Evolutionary conservation across 2,797 vertebrate genomes (phyloP).

Genomic region (Sorex maritimensis): DNA sequence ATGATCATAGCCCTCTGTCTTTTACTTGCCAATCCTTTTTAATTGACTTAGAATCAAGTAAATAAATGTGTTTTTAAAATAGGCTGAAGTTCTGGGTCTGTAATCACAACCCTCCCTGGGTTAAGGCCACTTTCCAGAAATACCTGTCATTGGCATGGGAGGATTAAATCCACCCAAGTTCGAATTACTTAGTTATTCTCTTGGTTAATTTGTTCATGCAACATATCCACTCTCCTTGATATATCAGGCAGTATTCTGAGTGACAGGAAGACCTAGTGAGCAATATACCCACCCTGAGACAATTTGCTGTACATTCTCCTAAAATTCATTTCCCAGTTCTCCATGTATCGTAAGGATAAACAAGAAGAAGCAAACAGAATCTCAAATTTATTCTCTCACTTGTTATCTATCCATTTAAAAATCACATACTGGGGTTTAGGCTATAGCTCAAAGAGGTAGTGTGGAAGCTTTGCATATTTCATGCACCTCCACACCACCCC

Average conservation of each 20-base stretch:
- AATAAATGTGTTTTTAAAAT: background rate
- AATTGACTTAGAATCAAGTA: constrained; percentile 54
- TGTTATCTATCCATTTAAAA: background rate
- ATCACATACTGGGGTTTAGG: too few species aligned
- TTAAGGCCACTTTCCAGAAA: constrained; percentile 44
- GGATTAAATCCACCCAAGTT: background rate
- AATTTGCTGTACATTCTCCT: background rate
- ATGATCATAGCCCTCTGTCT: constrained; percentile 41
- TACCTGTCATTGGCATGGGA: background rate
- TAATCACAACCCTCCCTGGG: background rate
- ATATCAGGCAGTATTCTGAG: too few species aligned
- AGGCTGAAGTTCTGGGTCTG: constrained; percentile 1
- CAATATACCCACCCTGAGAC: background rate
- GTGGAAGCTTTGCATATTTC: too few species aligned
- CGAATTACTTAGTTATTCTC: constrained; percentile 19
- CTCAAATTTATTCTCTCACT: background rate
- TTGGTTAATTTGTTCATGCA: constrained; percentile 12
- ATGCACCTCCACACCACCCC: too few species aligned
- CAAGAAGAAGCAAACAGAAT: background rate
- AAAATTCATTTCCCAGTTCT: constrained; percentile 46
- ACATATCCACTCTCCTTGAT: background rate
- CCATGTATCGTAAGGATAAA: background rate
- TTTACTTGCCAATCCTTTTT: constrained; percentile 39
- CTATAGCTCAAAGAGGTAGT: too few species aligned
- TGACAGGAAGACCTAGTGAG: background rate